Evolutionary conservation across 2,113 vertebrate species (phyloP), one percentile per base, ranked within the genome.

Genomic region (Lycaon pictus): DNA sequence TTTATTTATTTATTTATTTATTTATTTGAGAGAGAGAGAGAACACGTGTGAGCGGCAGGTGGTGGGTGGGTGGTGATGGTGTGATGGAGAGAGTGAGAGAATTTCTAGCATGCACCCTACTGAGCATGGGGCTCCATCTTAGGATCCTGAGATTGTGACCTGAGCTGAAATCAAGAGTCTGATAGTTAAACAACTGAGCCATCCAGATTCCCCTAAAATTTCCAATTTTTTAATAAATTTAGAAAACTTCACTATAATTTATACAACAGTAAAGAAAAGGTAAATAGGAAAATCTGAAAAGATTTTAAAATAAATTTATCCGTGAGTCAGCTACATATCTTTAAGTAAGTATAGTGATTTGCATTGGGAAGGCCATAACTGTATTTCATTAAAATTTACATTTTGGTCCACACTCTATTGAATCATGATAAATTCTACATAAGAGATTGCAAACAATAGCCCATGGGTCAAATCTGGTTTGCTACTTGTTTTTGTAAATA

Each of bases 401-500:
- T 48, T 97, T 79, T 88, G 8, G 10, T 76, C 90, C 25, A 92
- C n/a, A 93, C 20, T 93, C 11, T 69, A n/a, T 69, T n/a, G 5
- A 62, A 71, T 89, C 1, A 62, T 80, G 65, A 23, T 81, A 79
- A 72, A 60, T 93, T 90, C 58, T 93, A 51, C 11, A 69, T 62
- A n/a, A 86, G 32, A 12, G n/a, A 1, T 74, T 90, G 4, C 11
- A 88, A 35, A 35, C 20, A 35, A 19, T 2, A 79, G 7, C 6
- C 27, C 1, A 16, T 72, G 13, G 5, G 17, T 83, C 53, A 85
- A 65, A 81, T 83, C 7, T n/a, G 9, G 11, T 62, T 76, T 65
- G 12, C 58, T 85, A 2, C 62, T n/a, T 96, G 23, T 51, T 76
- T 96, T 35, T 43, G 6, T 79, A 90, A 90, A 55, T 62, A 56